Percentiles rank a stretch among this genome's conserved stretches.
These are phyloP conservation scores for Odobenus rosmarus DNA, from an alignment of 2,113 vertebrate species.

Conservation along the genomic window DNA sequence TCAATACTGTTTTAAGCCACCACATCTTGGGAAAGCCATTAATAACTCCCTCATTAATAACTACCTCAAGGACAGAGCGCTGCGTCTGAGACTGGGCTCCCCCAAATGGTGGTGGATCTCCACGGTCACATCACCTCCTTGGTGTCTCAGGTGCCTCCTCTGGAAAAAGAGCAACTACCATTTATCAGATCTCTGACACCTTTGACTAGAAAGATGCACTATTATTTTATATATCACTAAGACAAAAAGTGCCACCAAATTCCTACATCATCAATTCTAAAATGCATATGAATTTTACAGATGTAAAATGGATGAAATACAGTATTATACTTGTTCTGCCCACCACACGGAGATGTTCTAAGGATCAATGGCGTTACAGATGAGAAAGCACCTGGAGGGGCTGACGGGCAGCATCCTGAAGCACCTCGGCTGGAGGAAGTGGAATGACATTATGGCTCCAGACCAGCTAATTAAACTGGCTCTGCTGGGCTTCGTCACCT, in stretches of 20 bases:
- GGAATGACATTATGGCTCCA: not conserved
- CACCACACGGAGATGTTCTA: not conserved
- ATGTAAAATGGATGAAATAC: not conserved
- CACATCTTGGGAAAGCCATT: too few relatives aligned
- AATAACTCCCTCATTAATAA: too few relatives aligned
- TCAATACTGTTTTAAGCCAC: not conserved
- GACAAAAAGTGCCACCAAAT: not conserved
- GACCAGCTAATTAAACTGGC: conserved; percentile 56
- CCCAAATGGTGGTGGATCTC: not conserved
- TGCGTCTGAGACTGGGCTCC: not conserved
- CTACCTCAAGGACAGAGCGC: not conserved
- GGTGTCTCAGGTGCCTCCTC: not conserved
- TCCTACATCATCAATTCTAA: not conserved
- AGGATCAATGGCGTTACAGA: not conserved
- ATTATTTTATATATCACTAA: not conserved
- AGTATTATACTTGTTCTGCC: not conserved
- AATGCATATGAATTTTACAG: not conserved
- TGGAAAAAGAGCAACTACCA: not conserved
- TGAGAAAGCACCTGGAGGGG: not conserved
- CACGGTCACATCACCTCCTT: not conserved
- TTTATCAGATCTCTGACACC: not conserved
- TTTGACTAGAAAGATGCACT: not conserved
- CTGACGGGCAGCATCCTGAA: not conserved
- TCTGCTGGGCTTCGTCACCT: not conserved
- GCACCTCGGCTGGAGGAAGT: not conserved